A percentile compares a stretch with the other conserved stretches of the same genome.
Evolutionary conservation across 2,888 invertebrate species (phyloP).

Genomic region (Stictocephala bisonia): DNA sequence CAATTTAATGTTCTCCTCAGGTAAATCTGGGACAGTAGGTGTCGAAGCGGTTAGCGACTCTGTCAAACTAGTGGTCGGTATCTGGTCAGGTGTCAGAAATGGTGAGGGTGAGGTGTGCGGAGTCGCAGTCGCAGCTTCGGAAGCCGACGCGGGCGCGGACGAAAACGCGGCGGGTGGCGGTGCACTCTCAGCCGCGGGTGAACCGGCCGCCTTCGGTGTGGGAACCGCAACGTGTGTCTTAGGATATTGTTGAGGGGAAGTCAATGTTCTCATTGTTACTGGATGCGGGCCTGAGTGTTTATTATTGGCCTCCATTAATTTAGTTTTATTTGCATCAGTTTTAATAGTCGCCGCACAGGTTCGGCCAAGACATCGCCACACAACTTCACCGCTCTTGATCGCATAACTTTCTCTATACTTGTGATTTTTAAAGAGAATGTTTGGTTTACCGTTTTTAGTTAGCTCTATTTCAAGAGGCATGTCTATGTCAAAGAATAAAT

Average conservation of each 20-base stretch:
- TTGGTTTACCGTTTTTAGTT: conserved; percentile 1
- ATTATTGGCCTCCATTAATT: not conserved
- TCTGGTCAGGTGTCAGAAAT: too few relatives aligned
- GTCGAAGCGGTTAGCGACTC: not conserved
- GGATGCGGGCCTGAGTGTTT: conserved; percentile 3
- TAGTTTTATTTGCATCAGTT: conserved; percentile 11
- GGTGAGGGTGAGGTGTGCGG: not conserved
- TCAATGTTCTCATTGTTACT: not conserved
- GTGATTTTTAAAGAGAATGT: not conserved
- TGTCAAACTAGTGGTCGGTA: not conserved
- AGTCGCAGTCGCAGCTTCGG: too few relatives aligned
- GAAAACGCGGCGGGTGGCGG: not conserved
- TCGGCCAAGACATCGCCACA: conserved; percentile 4
- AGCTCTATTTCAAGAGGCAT: not conserved
- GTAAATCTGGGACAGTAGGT: not conserved
- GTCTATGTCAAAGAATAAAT: too few relatives aligned
- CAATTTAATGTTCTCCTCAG: not conserved
- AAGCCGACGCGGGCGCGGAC: not conserved
- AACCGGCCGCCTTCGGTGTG: not conserved
- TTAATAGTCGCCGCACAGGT: conserved; percentile 12
- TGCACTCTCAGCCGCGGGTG: conserved; percentile 12
- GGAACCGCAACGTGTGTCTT: not conserved
- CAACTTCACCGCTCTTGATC: not conserved
- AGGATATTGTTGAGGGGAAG: not conserved
- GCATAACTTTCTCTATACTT: conserved; percentile 8